Conservation (phyloP, 2,113 vertebrate genomes). For the Elaphurus davidianus region DNA sequence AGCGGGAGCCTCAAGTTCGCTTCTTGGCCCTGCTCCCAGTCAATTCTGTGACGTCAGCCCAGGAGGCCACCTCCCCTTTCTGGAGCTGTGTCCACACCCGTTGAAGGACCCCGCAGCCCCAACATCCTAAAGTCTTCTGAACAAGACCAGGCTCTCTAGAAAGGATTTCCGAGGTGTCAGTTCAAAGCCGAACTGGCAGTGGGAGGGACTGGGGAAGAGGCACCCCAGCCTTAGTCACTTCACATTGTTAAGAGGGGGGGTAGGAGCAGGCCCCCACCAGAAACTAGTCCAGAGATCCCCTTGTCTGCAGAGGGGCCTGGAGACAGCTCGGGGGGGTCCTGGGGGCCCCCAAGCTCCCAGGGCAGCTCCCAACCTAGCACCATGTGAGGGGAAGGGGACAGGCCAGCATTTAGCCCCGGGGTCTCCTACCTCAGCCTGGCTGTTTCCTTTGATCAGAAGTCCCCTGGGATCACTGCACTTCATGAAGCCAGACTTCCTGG, state of each 20-base stretch:
- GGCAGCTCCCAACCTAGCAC: conserved; percentile 69
- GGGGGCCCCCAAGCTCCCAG: not conserved
- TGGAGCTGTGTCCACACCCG: not conserved
- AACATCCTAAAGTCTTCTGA: not conserved
- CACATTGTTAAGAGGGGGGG: conserved; percentile 65
- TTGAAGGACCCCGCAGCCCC: not conserved
- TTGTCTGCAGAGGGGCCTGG: not conserved
- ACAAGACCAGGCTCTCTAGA: not conserved
- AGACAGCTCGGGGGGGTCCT: not conserved
- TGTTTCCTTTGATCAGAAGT: not conserved
- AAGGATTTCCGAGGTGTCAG: not conserved
- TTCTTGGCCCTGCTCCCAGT: not conserved
- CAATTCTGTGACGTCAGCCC: not conserved
- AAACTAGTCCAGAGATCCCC: not conserved
- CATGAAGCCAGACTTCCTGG: not conserved
- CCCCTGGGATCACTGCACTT: not conserved
- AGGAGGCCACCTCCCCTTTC: not conserved
- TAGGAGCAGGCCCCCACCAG: conserved; percentile 51
- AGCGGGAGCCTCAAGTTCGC: not conserved
- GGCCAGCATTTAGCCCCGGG: not conserved
- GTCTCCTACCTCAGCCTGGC: not conserved
- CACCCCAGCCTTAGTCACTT: conserved; percentile 46
- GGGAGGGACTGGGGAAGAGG: not conserved
- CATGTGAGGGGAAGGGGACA: conserved; percentile 40
- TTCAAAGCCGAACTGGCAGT: conserved; percentile 38